phyloP scores from a whole-genome alignment of 2,888 invertebrate species.

The Hirtodrosophila trivittata region DNA sequence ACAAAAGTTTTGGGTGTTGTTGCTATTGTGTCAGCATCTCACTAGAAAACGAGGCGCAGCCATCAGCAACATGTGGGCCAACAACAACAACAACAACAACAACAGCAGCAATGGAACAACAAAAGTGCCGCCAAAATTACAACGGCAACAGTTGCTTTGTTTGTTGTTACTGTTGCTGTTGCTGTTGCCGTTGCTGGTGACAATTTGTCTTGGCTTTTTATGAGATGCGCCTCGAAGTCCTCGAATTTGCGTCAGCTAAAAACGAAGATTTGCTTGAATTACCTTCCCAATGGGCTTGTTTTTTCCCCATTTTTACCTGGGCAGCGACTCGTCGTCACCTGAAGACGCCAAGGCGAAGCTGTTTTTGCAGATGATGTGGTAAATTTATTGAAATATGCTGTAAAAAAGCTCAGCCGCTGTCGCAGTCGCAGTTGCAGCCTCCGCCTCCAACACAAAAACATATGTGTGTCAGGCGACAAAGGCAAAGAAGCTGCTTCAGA shows the following conservation, averaged over 20 bases:
- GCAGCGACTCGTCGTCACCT: too few relatives aligned
- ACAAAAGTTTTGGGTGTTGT: conserved; percentile 27
- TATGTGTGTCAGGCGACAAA: conserved; percentile 40
- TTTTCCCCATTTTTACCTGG: conserved; percentile 19
- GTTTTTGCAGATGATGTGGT: conserved; percentile 18
- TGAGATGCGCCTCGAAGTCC: conserved; percentile 41
- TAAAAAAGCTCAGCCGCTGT: conserved; percentile 15
- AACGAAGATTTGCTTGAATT: conserved; percentile 37
- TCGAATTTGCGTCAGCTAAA: conserved; percentile 24
- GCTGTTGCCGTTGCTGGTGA: conserved; percentile 5
- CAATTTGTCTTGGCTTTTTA: conserved; percentile 57
- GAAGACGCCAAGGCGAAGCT: conserved; percentile 25
- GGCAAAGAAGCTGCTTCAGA: too few relatives aligned
- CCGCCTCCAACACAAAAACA: conserved; percentile 29
- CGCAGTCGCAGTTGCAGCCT: conserved; percentile 17
- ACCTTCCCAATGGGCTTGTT: conserved; percentile 43
- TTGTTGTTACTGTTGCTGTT: neutral
- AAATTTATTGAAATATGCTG: conserved; percentile 62
- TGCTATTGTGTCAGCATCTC: conserved; percentile 43
- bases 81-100: conserved; percentile 19
- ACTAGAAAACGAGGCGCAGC: conserved; percentile 45
- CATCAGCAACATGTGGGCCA: conserved; percentile 58
- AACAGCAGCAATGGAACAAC: conserved; percentile 55
- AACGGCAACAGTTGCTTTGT: conserved; percentile 21
- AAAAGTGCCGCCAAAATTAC: conserved; percentile 62